Base-by-base conservation (phyloP, 2,888 invertebrate genomes). In the Coelinius sp. region DNA sequence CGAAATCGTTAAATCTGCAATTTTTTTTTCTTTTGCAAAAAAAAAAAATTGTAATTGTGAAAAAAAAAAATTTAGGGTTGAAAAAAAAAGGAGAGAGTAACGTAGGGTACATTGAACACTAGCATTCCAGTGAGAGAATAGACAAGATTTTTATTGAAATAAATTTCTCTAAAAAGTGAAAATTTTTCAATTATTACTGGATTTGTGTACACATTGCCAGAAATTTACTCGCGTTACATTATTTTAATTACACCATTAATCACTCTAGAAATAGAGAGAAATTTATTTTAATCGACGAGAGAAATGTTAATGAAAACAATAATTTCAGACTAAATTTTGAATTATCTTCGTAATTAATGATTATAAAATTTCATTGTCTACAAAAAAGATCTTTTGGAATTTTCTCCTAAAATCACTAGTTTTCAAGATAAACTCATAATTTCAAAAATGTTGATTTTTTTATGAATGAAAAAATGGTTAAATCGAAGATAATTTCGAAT, bases 161-260 rank as follows among this genome's bases (percentile, higher is more conserved):
- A 59, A 59, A 35, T 20, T 49, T 22, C 20, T 20, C 17, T 22
- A 17, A 49, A 49, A 49, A 49, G 20, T 49, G n/a, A n/a, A n/a
- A n/a, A n/a, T n/a, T n/a, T n/a, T n/a, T n/a, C n/a, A n/a, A n/a
- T n/a, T 31, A 14, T 56, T 31, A 8, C 31, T 56, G n/a, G 31
- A 56, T 56, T 2, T 56, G 56, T 56, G 53, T 53, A 53, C 27
- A 56, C 31, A 53, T 53, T 53, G 53, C 53, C 53, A 53, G 53
- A 5, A 53, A 53, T 53, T 25, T 53, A n/a, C 53, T 53, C 53
- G 25, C 53, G 27, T 53, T 53, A 53, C 53, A 53, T 53, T 53
- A 53, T 1, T 56, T 56, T 31, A 56, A 56, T 56, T 56, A 31
- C n/a, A 14, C 6, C 17, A 56, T 27, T 31, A 56, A 56, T 27